These are phyloP conservation scores for Malurus elegans DNA, from an alignment of 2,113 vertebrate genomes.

Conservation along the genomic window DNA sequence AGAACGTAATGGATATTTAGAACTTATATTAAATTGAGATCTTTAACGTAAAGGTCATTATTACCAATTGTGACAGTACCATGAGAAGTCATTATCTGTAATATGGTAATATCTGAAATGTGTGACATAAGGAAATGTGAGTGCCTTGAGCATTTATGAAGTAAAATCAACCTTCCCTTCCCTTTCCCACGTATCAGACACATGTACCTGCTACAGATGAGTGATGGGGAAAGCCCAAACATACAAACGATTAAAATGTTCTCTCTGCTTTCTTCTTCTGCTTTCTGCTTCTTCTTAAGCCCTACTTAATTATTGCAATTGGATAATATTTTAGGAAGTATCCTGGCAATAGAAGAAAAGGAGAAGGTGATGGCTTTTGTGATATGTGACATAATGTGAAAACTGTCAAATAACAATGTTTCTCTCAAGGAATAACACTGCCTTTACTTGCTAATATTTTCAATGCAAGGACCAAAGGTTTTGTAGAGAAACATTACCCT, in stretches of 20 bases:
- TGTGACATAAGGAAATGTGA: neutral
- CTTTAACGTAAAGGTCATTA: neutral
- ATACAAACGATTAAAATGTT: neutral
- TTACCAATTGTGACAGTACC: neutral
- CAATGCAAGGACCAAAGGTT: neutral
- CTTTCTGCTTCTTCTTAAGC: too few relatives aligned
- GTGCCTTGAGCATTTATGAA: neutral
- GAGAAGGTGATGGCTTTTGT: neutral
- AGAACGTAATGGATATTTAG: neutral
- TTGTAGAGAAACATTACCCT: neutral
- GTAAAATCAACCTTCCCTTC: neutral
- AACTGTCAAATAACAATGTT: neutral
- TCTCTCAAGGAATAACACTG: neutral
- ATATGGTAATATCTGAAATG: neutral
- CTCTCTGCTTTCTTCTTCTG: neutral
- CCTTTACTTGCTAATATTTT: neutral
- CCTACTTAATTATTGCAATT: neutral
- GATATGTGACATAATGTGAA: neutral
- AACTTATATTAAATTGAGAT: neutral
- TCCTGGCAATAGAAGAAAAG: neutral
- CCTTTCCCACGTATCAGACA: rapidly evolving
- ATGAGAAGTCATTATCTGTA: neutral
- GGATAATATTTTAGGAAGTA: neutral
- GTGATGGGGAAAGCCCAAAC: neutral
- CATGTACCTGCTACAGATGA: neutral